Conservation (phyloP, 2,113 vertebrate species). For the Danionella cerebrum region DNA sequence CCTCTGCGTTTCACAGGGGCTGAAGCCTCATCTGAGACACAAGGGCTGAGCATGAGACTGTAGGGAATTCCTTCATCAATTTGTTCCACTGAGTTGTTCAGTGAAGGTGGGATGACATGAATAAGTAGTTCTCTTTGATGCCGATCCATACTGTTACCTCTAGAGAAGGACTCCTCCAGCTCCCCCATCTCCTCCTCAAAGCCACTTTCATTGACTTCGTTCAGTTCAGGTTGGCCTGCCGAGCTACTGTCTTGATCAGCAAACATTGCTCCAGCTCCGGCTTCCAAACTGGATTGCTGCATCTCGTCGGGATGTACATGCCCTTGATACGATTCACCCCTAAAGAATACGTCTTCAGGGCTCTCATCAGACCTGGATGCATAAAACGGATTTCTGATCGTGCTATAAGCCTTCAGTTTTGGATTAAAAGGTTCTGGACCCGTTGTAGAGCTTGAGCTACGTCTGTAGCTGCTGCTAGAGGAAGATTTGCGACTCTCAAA, state of each 20-base stretch:
- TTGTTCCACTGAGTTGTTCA: constrained; percentile 45
- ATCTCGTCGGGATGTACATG: constrained; percentile 25
- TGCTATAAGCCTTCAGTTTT: constrained; percentile 33
- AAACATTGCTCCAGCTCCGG: neutral
- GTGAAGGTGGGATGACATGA: constrained; percentile 47
- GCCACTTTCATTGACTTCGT: constrained; percentile 49
- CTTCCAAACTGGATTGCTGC: neutral
- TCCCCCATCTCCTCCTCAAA: constrained; percentile 53
- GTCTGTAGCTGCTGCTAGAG: constrained; percentile 27
- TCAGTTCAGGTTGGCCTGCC: constrained; percentile 40
- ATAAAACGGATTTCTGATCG: constrained; percentile 35
- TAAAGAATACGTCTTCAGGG: constrained; percentile 34
- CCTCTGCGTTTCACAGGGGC: constrained; percentile 40
- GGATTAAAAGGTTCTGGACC: constrained; percentile 36
- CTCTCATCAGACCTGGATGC: constrained; percentile 46
- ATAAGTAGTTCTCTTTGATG: constrained; percentile 32
- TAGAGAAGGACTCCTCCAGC: constrained; percentile 20
- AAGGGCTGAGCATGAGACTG: neutral
- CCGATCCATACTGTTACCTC: constrained; percentile 1
- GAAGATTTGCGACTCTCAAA: constrained; percentile 44
- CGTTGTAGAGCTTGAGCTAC: constrained; percentile 34
- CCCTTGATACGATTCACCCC: constrained; percentile 21
- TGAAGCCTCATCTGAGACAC: neutral
- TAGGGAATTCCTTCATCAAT: constrained; percentile 23
- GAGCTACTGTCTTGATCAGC: constrained; percentile 16